Evolutionary conservation across 2,113 vertebrate genomes (phyloP).

Genomic region (Oryzias celebensis): DNA sequence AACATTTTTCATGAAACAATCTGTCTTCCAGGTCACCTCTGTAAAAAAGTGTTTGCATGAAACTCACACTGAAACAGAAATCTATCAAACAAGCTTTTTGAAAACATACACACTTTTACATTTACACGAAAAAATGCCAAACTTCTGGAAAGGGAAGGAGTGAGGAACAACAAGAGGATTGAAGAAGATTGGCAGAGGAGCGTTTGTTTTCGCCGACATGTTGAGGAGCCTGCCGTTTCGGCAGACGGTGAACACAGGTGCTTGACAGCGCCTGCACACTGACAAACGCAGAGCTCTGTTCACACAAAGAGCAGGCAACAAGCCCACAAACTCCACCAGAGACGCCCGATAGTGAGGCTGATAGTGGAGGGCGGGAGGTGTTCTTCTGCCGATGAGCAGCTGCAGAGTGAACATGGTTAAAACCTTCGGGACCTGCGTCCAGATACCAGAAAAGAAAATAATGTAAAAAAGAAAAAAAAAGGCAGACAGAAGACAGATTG

Average conservation of each 20-base stretch:
- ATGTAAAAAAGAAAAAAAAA: not conserved
- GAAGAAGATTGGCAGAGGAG: constrained; percentile 51
- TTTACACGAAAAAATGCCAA: too few species aligned
- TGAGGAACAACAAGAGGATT: constrained; percentile 2
- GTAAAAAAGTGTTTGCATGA: too few species aligned
- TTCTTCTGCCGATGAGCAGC: constrained; percentile 11
- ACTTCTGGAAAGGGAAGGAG: not conserved
- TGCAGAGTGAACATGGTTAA: constrained; percentile 32
- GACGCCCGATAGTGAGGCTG: constrained; percentile 39
- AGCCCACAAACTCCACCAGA: constrained; percentile 34
- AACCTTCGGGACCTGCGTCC: constrained; percentile 21
- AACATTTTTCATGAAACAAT: too few species aligned
- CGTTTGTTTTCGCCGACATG: constrained; percentile 62
- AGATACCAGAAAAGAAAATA: constrained; percentile 8
- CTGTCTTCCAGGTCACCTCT: too few species aligned
- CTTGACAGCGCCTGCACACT: constrained; percentile 49
- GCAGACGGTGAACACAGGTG: constrained; percentile 68
- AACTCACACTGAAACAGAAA: too few species aligned
- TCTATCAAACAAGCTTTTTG: too few species aligned
- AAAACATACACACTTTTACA: too few species aligned
- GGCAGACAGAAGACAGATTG: constrained; percentile 37
- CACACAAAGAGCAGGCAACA: constrained; percentile 21
- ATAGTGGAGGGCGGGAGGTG: constrained; percentile 7
- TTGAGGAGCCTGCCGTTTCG: constrained; percentile 51
- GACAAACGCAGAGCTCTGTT: constrained; percentile 56